phyloP scores from a whole-genome alignment of 1,140 invertebrate genomes.

The Caenorhabditis briggsae region DNA sequence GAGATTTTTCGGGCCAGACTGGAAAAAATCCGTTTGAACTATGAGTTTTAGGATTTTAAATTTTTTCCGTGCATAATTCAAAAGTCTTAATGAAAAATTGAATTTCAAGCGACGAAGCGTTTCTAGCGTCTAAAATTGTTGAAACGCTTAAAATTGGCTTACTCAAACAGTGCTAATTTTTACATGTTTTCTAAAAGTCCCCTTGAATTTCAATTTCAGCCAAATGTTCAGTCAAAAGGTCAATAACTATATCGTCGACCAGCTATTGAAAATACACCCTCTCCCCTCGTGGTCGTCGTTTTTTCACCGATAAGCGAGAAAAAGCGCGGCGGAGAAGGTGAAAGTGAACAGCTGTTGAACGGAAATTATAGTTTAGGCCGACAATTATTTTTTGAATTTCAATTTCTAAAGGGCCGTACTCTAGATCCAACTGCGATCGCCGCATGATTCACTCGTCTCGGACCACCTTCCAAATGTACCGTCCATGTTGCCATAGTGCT shows the following conservation, averaged over 20 bases:
- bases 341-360: constrained; percentile 18
- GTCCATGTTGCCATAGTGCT: constrained; percentile 81
- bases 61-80: too few relatives aligned
- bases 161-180: too few relatives aligned
- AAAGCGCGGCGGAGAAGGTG: neutral
- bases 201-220: neutral
- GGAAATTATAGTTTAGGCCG: too few relatives aligned
- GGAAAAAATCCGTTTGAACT: too few relatives aligned
- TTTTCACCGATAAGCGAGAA: neutral
- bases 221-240: neutral
- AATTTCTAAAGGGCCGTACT: neutral
- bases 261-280: neutral
- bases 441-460: constrained; percentile 88
- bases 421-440: constrained; percentile 83
- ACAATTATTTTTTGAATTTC: neutral
- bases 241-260: neutral
- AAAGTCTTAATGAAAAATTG: too few relatives aligned
- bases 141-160: too few relatives aligned
- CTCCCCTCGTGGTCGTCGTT: neutral
- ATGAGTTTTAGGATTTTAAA: too few relatives aligned
- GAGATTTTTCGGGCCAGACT: too few relatives aligned
- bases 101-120: too few relatives aligned
- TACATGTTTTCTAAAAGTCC: too few relatives aligned
- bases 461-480: constrained; percentile 86
- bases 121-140: too few relatives aligned